Conservation (phyloP, 1,140 invertebrate species). For the Palaemon carinicauda region DNA sequence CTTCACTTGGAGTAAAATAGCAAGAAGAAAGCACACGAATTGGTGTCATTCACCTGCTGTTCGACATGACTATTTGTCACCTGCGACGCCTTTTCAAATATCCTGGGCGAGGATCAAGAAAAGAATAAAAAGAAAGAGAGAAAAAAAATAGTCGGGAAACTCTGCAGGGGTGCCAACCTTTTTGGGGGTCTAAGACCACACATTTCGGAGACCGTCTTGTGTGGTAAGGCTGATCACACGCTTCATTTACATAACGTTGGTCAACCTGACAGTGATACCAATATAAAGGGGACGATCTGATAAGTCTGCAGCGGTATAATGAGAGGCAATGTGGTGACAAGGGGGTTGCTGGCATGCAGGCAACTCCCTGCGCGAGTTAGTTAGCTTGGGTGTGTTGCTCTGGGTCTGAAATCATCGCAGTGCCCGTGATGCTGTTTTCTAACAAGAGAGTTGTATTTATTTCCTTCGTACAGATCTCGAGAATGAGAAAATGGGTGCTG, state of each 20-base stretch:
- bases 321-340: slow-evolving; percentile 25
- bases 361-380: not conserved
- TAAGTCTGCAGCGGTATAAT: slow-evolving; percentile 40
- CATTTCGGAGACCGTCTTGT: slow-evolving; percentile 22
- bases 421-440: too few relatives aligned
- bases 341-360: not conserved
- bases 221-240: slow-evolving; percentile 45
- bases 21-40: not conserved
- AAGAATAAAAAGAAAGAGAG: not conserved
- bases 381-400: not conserved
- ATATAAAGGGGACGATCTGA: slow-evolving; percentile 39
- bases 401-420: not conserved
- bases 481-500: not conserved
- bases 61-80: slow-evolving; percentile 35
- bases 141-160: not conserved
- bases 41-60: slow-evolving; percentile 11
- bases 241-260: slow-evolving; percentile 38
- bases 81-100: slow-evolving; percentile 28
- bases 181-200: slow-evolving; percentile 24
- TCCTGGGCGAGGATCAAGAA: not conserved
- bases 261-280: slow-evolving; percentile 40
- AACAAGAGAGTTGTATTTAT: too few relatives aligned
- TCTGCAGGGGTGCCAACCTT: not conserved
- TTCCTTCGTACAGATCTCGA: not conserved
- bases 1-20: not conserved